phyloP scores from a whole-genome alignment of 2,797 vertebrate species.

The Myiotriccus ornatus region DNA sequence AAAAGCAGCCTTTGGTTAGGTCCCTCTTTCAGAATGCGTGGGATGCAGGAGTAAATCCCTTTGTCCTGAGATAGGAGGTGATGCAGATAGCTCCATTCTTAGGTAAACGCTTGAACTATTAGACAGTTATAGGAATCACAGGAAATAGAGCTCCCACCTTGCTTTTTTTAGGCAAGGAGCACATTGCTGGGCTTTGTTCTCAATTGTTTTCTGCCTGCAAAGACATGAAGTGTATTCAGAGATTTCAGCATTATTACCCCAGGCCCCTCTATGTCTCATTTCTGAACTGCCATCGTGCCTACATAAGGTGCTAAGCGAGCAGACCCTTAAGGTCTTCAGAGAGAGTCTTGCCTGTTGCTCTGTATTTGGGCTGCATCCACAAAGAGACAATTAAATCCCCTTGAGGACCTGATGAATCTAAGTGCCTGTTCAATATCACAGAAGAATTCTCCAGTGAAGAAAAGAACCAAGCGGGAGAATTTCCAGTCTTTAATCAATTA shows the following conservation, averaged over 20 bases:
- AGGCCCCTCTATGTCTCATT: neutral
- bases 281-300: neutral
- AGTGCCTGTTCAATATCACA: neutral
- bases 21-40: neutral
- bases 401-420: neutral
- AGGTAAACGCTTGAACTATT: neutral
- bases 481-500: slow-evolving; percentile 5
- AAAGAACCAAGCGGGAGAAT: neutral
- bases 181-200: neutral
- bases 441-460: neutral
- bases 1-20: neutral
- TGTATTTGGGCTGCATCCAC: neutral
- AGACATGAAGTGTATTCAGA: neutral
- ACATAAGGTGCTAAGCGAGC: neutral
- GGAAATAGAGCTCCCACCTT: neutral
- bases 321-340: neutral
- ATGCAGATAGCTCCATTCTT: neutral
- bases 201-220: neutral
- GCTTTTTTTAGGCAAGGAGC: neutral
- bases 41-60: neutral
- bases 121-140: neutral
- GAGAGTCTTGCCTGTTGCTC: neutral
- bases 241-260: neutral
- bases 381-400: neutral
- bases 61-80: neutral